Conservation (phyloP, 2,113 vertebrate species). For the Rynchops niger region DNA sequence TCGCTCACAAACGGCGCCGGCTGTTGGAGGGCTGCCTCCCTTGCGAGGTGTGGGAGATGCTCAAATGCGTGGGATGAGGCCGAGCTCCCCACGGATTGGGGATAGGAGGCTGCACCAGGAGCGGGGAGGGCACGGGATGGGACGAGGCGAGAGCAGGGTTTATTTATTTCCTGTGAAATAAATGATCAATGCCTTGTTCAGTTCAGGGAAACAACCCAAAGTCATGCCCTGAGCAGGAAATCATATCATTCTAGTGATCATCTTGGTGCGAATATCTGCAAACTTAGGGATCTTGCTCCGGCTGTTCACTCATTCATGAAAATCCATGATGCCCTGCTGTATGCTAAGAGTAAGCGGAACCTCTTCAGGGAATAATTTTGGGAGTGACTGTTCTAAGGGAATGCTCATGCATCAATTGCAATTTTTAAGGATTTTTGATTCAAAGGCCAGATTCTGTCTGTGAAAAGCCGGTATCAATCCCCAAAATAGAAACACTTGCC, state of each 20-base stretch:
- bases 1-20: rapidly evolving
- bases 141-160: background rate
- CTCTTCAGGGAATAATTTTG: background rate
- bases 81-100: background rate
- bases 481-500: background rate
- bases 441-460: background rate
- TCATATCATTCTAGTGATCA: background rate
- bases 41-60: background rate
- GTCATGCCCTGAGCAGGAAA: background rate
- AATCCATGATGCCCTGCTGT: slow-evolving; percentile 8
- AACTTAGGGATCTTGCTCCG: background rate
- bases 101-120: background rate
- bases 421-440: background rate
- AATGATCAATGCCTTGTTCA: background rate
- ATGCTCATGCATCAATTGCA: background rate
- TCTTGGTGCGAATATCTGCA: background rate
- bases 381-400: background rate
- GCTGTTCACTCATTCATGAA: slow-evolving; percentile 19
- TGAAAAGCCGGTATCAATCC: background rate
- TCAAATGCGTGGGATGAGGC: background rate
- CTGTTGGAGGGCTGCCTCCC: background rate
- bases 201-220: background rate
- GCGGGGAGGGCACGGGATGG: rapidly evolving
- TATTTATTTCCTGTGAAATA: background rate
- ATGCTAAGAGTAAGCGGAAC: background rate